Base-by-base conservation (phyloP, 2,888 invertebrate genomes). In the Macropis europaea region DNA sequence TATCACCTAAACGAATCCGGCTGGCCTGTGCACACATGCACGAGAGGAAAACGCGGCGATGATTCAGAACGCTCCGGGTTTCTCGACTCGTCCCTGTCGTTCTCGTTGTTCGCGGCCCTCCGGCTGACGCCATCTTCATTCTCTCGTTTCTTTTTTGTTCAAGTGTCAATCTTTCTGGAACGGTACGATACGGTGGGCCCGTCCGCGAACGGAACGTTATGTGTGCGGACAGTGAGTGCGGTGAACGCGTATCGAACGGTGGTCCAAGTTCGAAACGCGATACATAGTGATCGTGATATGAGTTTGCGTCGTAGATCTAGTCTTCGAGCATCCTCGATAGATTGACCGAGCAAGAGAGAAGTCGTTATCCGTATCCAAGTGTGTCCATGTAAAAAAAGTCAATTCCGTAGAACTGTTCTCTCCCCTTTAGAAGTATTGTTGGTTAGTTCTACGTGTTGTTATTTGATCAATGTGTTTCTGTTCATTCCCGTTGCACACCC, bases 371-470 rank as follows among this genome's bases (percentile, higher is more conserved):
- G 66, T 63, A 71, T 62, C 52, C 76, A 68, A 80, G 82, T 83
- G 82, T 83, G 83, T 73, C 77, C 84, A 84, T 81, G 83, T 84
- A 85, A 84, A n/a, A n/a, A n/a, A 83, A 77, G 50, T 80, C 69
- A 80, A n/a, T 77, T 67, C 79, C 66, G 77, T 84, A 76, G 77
- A 74, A 75, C 78, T n/a, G n/a, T n/a, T n/a, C n/a, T 68, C 76
- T 69, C 52, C 57, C 76, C 68, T 50, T 66, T 71, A 66, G 78
- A 77, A 74, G 69, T 77, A 79, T 76, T 79, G 77, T 84, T 77
- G 83, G 84, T 84, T 84, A 84, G 84, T 84, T 83, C 38, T 74
- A 66, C 68, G 83, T 80, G 83, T 74, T 77, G 71, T 78, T n/a
- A n/a, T n/a, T 76, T 76, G 57, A 60, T 81, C 71, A 75, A 76